Evolutionary conservation across 23 tunicate species (phyloP).

Genomic region (Oikopleura albicans): DNA sequence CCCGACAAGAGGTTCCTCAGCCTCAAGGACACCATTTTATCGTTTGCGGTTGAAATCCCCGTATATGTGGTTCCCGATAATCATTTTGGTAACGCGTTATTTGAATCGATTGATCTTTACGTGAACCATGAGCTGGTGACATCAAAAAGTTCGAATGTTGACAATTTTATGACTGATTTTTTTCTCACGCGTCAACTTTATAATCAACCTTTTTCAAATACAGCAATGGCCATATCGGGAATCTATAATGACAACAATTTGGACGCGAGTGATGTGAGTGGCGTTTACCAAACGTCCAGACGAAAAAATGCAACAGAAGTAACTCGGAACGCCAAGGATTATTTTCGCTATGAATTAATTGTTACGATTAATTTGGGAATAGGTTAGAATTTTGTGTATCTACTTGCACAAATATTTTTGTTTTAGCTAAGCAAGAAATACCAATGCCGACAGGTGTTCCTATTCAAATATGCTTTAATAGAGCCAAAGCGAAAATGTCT

Average conservation of each 20-base stretch:
- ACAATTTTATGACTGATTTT: neutral
- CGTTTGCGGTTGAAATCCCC: neutral
- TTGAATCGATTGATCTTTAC: neutral
- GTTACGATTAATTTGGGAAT: neutral
- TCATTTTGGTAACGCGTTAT: neutral
- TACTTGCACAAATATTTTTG: neutral
- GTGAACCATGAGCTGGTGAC: neutral
- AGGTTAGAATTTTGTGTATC: neutral
- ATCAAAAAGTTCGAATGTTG: neutral
- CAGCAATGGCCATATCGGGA: neutral
- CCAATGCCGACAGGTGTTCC: neutral
- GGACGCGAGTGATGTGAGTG: neutral
- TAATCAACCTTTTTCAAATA: neutral
- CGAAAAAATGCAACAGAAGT: neutral
- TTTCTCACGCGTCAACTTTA: neutral
- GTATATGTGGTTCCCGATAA: neutral
- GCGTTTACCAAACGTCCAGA: neutral
- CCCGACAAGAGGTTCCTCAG: neutral
- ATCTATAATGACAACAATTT: neutral
- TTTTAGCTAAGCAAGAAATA: neutral
- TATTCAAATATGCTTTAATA: neutral
- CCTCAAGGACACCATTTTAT: neutral
- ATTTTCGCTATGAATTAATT: neutral
- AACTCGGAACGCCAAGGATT: neutral
- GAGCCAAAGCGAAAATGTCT: neutral